Base-by-base conservation (phyloP, 2,888 invertebrate species). In the Cephus rjabovi region DNA sequence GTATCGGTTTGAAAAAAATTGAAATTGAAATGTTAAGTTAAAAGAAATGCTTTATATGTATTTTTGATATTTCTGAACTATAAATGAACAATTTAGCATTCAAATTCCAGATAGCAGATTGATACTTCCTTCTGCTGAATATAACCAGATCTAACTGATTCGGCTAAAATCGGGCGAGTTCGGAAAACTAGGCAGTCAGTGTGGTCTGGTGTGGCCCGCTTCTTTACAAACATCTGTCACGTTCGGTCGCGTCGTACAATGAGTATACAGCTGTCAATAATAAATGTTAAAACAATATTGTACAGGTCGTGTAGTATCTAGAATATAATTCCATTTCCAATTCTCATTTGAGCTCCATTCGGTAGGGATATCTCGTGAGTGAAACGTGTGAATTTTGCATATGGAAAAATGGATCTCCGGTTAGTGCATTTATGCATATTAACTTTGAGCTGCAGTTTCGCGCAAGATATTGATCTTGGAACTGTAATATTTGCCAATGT, bases 401-500 rank as follows among this genome's bases (percentile, higher is more conserved):
- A 56, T 56, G 56, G 23, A 23, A 56, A 56, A 6, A 56, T 56
- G 56, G 56, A 56, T 56, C 15, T 9, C 56, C 56, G 56, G 6
- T 56, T 56, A 23, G 6, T 56, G 56, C 23, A 56, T 56, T 56
- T 56, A 56, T 56, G 23, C 2, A 56, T 56, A 23, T 23, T 56
- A 15, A 56, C 56, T 56, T 56, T 56, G 23, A 56, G 56, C 23
- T 56, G 2, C 23, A 56, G 23, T 56, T 56, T 1, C 30, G 78
- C 80, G 15, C 80, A 82, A 56, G 76, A 84, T 30, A 75, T 78
- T 71, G 84, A 87, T 76, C 80, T 88, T 33, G 90, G 90, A 74
- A 86, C 79, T 56, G 81, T 90, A 30, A 79, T 91, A 74, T 90
- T 91, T 74, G 88, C 89, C 4, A 91, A 89, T 81, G 76, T 91